Conservation (phyloP, 92 coral and sea anemone genomes). For the Blastomussa wellsi region DNA sequence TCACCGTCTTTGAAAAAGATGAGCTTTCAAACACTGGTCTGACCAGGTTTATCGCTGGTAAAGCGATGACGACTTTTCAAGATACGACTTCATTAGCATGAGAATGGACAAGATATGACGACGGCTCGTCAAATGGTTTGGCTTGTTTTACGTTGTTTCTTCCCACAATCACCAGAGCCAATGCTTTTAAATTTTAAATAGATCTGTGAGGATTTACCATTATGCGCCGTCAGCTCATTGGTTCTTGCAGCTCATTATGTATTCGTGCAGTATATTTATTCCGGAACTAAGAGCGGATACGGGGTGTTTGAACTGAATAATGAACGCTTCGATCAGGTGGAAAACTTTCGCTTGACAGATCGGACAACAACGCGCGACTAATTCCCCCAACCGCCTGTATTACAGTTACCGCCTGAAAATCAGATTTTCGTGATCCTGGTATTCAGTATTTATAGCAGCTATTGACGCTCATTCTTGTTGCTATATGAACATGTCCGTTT, state of each 20-base stretch:
- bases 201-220: constrained; percentile 72
- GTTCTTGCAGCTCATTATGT: constrained; percentile 58
- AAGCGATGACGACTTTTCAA: constrained; percentile 31
- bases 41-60: constrained; percentile 13
- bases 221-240: constrained; percentile 59
- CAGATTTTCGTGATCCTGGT: constrained; percentile 30
- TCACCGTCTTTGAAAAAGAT: not conserved
- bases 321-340: constrained; percentile 52
- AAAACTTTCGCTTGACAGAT: constrained; percentile 29
- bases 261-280: constrained; percentile 78
- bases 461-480: constrained; percentile 41
- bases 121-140: constrained; percentile 23
- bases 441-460: constrained; percentile 37
- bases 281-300: constrained; percentile 98
- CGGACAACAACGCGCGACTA: constrained; percentile 24
- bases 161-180: constrained; percentile 49
- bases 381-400: constrained; percentile 32
- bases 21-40: not conserved
- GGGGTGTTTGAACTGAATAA: constrained; percentile 72
- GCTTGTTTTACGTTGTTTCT: constrained; percentile 44
- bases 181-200: constrained; percentile 75
- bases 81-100: constrained; percentile 32
- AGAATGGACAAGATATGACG: constrained; percentile 18
- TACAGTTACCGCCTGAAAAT: constrained; percentile 23
- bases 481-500: constrained; percentile 67